phyloP scores from a whole-genome alignment of 1,140 invertebrate genomes.

The Vollenhovia emeryi region DNA sequence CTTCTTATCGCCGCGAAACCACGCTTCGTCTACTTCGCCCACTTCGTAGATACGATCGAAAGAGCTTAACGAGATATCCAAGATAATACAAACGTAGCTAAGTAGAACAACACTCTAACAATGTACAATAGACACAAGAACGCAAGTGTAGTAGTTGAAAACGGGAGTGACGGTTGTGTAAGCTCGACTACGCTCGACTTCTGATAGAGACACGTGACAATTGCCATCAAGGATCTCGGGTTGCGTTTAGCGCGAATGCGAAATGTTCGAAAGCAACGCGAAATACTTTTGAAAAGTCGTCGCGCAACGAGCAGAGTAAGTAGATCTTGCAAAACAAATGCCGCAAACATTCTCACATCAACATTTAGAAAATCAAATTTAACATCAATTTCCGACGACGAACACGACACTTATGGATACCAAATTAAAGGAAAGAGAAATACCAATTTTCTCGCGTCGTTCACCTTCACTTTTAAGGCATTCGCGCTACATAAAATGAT shows the following conservation, averaged over 20 bases:
- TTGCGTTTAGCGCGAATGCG: neutral
- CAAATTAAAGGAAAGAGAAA: neutral
- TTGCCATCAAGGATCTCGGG: too few relatives aligned
- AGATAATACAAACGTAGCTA: conserved; percentile 62
- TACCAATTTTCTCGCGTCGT: neutral
- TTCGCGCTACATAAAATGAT: neutral
- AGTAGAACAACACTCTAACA: conserved; percentile 60
- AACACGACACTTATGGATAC: neutral
- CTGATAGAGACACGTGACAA: neutral
- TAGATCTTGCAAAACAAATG: conserved; percentile 1
- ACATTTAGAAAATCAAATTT: conserved; percentile 17
- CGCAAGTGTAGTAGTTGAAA: conserved; percentile 54
- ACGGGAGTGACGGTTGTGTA: conserved; percentile 17
- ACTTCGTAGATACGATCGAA: conserved; percentile 26
- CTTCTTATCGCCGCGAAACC: conserved; percentile 33
- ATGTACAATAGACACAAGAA: conserved; percentile 48
- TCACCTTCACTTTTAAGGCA: neutral
- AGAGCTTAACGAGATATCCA: conserved; percentile 54
- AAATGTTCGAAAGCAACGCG: neutral
- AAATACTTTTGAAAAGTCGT: neutral
- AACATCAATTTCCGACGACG: neutral
- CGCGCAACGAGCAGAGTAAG: neutral
- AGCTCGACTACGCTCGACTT: conserved; percentile 31
- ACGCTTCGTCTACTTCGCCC: conserved; percentile 51
- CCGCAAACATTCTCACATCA: neutral